These are phyloP conservation scores for Aphodius sticticus DNA, from an alignment of 2,888 invertebrate species.

Conservation along the genomic window DNA sequence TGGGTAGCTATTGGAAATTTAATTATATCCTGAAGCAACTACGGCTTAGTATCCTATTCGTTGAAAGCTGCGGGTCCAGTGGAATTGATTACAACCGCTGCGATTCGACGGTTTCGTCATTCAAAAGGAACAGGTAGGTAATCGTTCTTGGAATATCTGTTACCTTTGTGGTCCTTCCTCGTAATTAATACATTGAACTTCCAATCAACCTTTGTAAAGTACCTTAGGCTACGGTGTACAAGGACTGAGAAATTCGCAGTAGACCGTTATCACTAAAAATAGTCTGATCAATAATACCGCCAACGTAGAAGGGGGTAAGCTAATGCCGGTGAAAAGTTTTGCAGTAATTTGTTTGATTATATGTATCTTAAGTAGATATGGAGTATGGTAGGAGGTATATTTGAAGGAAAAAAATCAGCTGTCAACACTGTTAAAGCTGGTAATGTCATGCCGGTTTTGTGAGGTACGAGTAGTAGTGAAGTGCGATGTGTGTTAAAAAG, in stretches of 20 bases:
- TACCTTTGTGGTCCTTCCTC: background rate
- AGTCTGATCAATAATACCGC: background rate
- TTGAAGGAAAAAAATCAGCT: too few relatives aligned
- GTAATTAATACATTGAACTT: background rate
- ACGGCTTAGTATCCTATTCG: background rate
- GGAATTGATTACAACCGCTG: background rate
- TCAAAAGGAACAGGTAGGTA: background rate
- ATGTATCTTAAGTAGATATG: background rate
- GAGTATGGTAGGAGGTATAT: background rate
- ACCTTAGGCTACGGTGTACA: background rate
- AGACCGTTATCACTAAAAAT: conserved; percentile 4
- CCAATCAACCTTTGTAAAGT: background rate
- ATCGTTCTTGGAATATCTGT: background rate
- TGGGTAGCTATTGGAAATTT: background rate
- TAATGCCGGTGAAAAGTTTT: background rate
- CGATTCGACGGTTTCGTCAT: background rate
- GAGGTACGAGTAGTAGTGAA: background rate
- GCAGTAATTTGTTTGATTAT: background rate
- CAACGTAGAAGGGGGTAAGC: background rate
- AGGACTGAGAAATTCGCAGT: background rate
- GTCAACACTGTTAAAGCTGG: too few relatives aligned
- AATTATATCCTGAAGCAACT: background rate
- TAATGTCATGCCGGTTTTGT: too few relatives aligned
- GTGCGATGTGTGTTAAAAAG: background rate
- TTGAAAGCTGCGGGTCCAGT: background rate